Base-by-base conservation (phyloP, 2,888 invertebrate species). In the Gryllus longicercus region DNA sequence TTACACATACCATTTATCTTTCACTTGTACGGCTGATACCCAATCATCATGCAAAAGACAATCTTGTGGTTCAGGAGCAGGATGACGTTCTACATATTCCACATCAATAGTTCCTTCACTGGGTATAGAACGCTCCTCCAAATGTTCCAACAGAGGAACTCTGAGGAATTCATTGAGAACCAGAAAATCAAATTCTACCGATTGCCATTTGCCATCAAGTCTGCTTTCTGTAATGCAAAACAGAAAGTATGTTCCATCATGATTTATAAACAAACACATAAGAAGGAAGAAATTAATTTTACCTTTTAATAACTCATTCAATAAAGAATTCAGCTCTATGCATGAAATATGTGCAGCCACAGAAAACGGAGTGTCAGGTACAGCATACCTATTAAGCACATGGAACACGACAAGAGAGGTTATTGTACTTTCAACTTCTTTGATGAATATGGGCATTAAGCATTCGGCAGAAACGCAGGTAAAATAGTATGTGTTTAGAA, bases 41-140 rank as follows among this genome's bases (percentile, higher is more conserved):
- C 99, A 99, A 86, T 99, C 99, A 87, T 98, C 97, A 85, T 98
- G 98, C 86, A 96, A 90, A 83, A 99, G 89, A 86, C 96, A 96
- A 86, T 97, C 95, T 86, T 96, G 93, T 0, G 98, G 98, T 85
- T 95, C 92, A 0, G 99, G 99, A 0, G 98, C 94, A 16, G 97
- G 96, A 84, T 94, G 93, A 84, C 95, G 92, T 86, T 96, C 95
- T 38, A 98, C 89, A 88, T 98, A 99, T 87, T 99, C 98, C 79
- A 99, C 91, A 83, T 95, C 94, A 83, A 98, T 88, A 14, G 95
- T 93, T 79, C 92, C 91, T 89, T 99, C 98, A 78, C 93, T 92
- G 0, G 95, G 95, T 14, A 94, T 89, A 74, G 91, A 91, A 84
- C 93, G 93, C 81, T 94, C 92, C 82, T 92, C 90, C 80, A 97